A percentile compares a stretch with the other conserved stretches of the same genome.
phyloP scores from a whole-genome alignment of 2,113 vertebrate genomes.

The Caranx ignobilis region DNA sequence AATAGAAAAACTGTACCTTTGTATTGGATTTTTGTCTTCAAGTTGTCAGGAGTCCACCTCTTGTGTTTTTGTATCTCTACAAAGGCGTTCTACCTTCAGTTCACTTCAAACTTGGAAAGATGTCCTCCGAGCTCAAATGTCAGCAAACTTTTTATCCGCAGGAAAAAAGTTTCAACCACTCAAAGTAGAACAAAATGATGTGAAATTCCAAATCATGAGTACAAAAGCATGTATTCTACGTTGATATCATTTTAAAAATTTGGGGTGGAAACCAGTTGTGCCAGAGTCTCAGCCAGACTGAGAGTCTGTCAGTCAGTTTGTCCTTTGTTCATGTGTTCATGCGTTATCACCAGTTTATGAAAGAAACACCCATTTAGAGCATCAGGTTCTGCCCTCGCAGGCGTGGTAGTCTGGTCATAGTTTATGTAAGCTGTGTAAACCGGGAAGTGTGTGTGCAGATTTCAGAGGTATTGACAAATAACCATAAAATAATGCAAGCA shows the following conservation, averaged over 20 bases:
- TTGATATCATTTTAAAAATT: neutral
- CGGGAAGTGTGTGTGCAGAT: slow-evolving; percentile 11
- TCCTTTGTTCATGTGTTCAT: slow-evolving; percentile 20
- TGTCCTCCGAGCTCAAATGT: slow-evolving; percentile 9
- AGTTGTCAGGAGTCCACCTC: neutral
- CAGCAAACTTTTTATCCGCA: neutral
- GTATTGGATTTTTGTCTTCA: slow-evolving; percentile 9
- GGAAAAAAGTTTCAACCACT: neutral
- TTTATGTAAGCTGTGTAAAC: slow-evolving; percentile 31
- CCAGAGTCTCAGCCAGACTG: neutral
- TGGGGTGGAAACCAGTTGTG: neutral
- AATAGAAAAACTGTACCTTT: slow-evolving; percentile 27
- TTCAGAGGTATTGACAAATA: neutral
- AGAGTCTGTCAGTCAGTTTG: neutral
- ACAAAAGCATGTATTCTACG: neutral
- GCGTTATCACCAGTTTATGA: slow-evolving; percentile 44
- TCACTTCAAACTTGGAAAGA: neutral
- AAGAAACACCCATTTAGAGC: slow-evolving; percentile 21
- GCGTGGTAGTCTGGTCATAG: slow-evolving; percentile 11
- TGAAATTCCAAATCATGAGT: neutral
- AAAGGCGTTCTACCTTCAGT: neutral
- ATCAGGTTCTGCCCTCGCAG: slow-evolving; percentile 10
- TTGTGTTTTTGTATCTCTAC: neutral
- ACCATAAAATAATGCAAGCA: slow-evolving; percentile 15
- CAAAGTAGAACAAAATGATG: neutral